These are phyloP conservation scores for Drosophila yooni DNA, from an alignment of 2,888 invertebrate species.

Conservation along the genomic window DNA sequence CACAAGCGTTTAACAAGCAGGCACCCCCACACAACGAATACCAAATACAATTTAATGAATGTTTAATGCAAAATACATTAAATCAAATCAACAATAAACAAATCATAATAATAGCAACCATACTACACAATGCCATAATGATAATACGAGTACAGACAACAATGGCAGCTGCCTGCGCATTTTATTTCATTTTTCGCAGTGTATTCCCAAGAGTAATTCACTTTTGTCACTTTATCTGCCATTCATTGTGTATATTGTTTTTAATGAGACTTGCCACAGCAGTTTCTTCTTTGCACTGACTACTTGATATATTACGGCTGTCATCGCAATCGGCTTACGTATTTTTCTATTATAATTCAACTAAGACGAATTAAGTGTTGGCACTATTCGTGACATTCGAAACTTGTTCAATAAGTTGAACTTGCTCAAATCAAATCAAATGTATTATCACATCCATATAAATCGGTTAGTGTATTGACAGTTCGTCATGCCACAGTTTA, in stretches of 20 bases:
- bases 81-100: slow-evolving; percentile 16
- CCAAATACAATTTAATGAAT: slow-evolving; percentile 50
- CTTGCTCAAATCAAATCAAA: not conserved
- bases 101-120: slow-evolving; percentile 25
- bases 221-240: not conserved
- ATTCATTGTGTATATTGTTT: not conserved
- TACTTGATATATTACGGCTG: not conserved
- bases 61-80: slow-evolving; percentile 43
- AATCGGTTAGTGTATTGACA: slow-evolving; percentile 1
- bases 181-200: slow-evolving; percentile 18
- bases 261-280: not conserved
- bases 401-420: not conserved
- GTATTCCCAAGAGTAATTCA: not conserved
- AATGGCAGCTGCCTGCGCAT: slow-evolving; percentile 45
- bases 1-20: slow-evolving; percentile 12
- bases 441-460: not conserved
- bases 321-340: not conserved
- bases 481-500: not conserved
- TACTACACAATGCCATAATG: slow-evolving; percentile 19
- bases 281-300: not conserved
- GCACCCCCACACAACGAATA: slow-evolving; percentile 22
- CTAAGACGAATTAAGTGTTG: not conserved
- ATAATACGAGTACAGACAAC: slow-evolving; percentile 22
- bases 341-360: no score
- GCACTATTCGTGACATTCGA: not conserved